Base-by-base conservation (phyloP, 2,797 vertebrate genomes). In the Poeciliopsis infans region DNA sequence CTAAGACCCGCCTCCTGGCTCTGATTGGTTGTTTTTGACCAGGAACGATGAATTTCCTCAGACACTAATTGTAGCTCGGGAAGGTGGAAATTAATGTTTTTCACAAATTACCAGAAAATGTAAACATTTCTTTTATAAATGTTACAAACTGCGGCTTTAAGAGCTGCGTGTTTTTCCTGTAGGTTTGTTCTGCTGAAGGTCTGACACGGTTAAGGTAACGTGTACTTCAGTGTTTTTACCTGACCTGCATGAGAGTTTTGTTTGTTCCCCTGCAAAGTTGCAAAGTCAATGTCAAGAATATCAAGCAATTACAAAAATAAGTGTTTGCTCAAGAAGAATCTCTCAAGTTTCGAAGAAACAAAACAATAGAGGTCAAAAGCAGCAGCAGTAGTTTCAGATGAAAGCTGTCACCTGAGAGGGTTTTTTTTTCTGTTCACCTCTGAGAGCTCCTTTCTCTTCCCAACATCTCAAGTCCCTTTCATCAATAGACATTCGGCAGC, bases 371-470 rank as follows among this genome's bases (percentile, higher is more conserved):
- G 47, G 55, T 87, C 76, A 81, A 84, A 85, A 85, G 12, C 84
- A 89, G 85, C 74, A 51, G 75, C 1, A 0, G 64, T 74, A 0
- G 64, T 74, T 64, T 55, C 23, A 5, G 51, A 77, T 69, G 31
- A 61, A 75, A 83, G 16, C 46, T 7, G 66, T 86, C 85, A 16
- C 81, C 16, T 7, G 20, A 74, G 71, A 23, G 71, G 7, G 8
- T 53, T 53, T 86, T 90, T 90, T 84, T 90, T 88, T 69, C 25
- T 36, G 86, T 74, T 82, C 76, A 72, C 90, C 85, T 86, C 83
- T 77, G 82, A 81, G 78, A 84, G 61, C 71, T 74, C 72, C 78
- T 25, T 82, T 77, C 79, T 81, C 39, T 78, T 77, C 81, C 55
- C 80, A 13, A 20, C 43, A 20, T 72, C 84, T 87, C 66, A 33